Base-by-base conservation (phyloP, 23 tunicate species). In the Styela clava region DNA sequence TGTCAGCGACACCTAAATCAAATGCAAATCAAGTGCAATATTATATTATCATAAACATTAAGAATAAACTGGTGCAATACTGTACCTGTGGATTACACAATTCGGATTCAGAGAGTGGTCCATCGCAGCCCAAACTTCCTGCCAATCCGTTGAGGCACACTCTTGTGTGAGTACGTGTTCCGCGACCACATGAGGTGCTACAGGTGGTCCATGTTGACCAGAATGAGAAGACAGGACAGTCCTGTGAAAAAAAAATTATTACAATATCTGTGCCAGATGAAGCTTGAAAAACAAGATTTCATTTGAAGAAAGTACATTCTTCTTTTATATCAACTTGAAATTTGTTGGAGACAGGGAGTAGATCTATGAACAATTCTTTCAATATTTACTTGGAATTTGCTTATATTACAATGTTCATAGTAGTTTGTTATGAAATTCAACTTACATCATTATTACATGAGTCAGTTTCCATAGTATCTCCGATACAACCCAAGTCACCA, bases 201-300 rank as follows among this genome's bases (percentile, higher is more conserved):
- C 81, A 76, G 9, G 81, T 20, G 0, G 81, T 20, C 81, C 81
- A 76, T 16, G 64, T 23, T 0, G 81, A 21, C 81, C 81, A 76
- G 21, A 52, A 32, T 16, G 81, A 33, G 65, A 24, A 76, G 24
- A 21, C 31, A 26, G 81, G 81, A 29, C 81, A 76, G 24, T 61
- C 86, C 95, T 82, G 78, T 27, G 22, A 33, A 33, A 73, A 33
- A 25, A n/a, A n/a, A n/a, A 61, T 61, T 61, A 21, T 61, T 61
- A n/a, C n/a, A n/a, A n/a, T n/a, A n/a, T n/a, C n/a, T n/a, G n/a
- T 61, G 19, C 64, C 64, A 61, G 64, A 61, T 61, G 64, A 61
- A 21, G 64, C 64, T 61, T 61, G 64, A 61, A 61, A 61, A 61
- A n/a, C n/a, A n/a, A n/a, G n/a, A n/a, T n/a, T n/a, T n/a, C n/a